A percentile compares a stretch with the other conserved stretches of the same genome.
These are phyloP conservation scores for Trogon surrucura DNA, from an alignment of 2,113 vertebrate genomes.

Conservation along the genomic window DNA sequence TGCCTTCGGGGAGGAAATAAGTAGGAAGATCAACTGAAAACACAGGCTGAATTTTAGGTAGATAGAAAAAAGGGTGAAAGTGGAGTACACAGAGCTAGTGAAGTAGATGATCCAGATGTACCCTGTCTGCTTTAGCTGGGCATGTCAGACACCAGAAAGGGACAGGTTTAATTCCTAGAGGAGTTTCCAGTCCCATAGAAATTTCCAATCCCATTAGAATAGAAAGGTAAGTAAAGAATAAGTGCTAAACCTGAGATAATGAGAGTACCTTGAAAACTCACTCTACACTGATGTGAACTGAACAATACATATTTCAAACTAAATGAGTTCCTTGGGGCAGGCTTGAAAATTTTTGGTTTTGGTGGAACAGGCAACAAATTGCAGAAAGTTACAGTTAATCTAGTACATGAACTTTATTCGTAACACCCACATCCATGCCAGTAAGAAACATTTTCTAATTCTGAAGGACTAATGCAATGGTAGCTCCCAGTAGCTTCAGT, in stretches of 20 bases:
- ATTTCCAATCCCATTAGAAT: background rate
- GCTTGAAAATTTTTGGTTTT: background rate
- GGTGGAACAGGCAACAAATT: background rate
- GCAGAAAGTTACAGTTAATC: background rate
- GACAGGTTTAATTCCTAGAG: background rate
- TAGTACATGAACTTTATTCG: background rate
- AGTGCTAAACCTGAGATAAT: background rate
- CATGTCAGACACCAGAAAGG: background rate
- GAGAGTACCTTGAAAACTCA: background rate
- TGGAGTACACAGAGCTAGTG: background rate
- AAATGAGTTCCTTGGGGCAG: background rate
- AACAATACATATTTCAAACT: background rate
- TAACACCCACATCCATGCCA: background rate
- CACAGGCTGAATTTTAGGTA: background rate
- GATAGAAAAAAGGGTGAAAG: slow-evolving; percentile 7
- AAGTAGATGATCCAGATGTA: slow-evolving; percentile 24
- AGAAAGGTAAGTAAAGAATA: background rate
- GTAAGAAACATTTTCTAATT: background rate
- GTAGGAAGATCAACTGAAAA: slow-evolving; percentile 25
- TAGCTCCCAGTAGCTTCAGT: background rate
- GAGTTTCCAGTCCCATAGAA: background rate
- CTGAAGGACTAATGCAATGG: background rate
- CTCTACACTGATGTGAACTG: background rate
- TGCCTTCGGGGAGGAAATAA: slow-evolving; percentile 17
- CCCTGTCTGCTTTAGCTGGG: background rate